Evolutionary conservation across 2,888 invertebrate species (phyloP).

Genomic region (Drosophila borealis): DNA sequence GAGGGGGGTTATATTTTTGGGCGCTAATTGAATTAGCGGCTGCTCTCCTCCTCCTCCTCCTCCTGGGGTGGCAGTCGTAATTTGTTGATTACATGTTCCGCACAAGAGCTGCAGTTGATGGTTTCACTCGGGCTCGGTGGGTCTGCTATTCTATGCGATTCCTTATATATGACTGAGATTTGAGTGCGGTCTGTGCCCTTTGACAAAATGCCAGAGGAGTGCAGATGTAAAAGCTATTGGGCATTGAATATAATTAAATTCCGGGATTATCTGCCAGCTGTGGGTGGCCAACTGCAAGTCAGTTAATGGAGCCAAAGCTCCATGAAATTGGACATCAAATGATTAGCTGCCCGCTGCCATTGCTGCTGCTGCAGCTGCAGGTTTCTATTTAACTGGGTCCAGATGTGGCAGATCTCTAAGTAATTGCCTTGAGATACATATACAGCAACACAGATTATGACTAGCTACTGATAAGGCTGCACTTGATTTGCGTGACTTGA

Average conservation of each 20-base stretch:
- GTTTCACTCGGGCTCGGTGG: background rate
- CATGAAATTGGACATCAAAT: constrained; percentile 65
- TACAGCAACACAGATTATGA: constrained; percentile 16
- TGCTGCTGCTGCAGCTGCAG: constrained; percentile 9
- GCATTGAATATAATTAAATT: constrained; percentile 65
- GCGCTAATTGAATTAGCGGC: constrained; percentile 72
- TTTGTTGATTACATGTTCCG: constrained; percentile 56
- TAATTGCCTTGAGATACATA: constrained; percentile 24
- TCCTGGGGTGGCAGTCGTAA: constrained; percentile 36
- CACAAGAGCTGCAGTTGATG: background rate
- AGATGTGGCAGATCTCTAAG: background rate
- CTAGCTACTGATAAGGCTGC: constrained; percentile 10
- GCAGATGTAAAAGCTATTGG: background rate
- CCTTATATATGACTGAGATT: constrained; percentile 2
- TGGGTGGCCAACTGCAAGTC: constrained; percentile 18
- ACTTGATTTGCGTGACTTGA: constrained; percentile 22
- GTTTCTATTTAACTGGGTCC: constrained; percentile 17
- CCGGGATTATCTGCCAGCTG: constrained; percentile 23
- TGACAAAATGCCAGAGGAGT: constrained; percentile 6
- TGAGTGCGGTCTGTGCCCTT: constrained; percentile 8
- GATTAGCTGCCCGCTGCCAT: constrained; percentile 20
- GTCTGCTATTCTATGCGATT: background rate
- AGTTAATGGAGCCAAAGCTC: constrained; percentile 54
- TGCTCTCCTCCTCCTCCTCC: constrained; percentile 20
- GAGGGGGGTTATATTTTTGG: constrained; percentile 43